phyloP scores from a whole-genome alignment of 2,113 vertebrate genomes.

The Microtus oregoni region DNA sequence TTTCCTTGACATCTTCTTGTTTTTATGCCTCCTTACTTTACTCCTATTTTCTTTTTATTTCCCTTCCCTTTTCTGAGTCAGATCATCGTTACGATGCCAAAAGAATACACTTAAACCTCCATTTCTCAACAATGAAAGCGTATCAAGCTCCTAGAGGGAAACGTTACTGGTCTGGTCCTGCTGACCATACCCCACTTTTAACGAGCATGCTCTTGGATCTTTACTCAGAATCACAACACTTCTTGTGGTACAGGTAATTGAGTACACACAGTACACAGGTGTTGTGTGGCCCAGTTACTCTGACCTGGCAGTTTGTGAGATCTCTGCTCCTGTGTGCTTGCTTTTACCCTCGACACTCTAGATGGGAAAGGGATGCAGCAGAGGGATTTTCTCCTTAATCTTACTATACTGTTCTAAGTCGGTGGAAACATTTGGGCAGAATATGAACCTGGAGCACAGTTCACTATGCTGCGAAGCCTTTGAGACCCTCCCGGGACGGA shows the following conservation, averaged over 20 bases:
- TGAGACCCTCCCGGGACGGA: fast-evolving
- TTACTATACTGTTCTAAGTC: neutral
- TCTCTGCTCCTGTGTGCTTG: neutral
- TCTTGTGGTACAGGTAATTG: neutral
- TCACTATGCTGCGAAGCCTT: neutral
- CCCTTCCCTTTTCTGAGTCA: neutral
- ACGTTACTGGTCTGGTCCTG: neutral
- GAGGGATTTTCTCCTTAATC: neutral
- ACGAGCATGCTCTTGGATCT: neutral
- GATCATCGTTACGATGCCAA: neutral
- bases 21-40: neutral
- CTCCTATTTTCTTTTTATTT: neutral
- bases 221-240: neutral
- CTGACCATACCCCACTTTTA: neutral
- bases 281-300: neutral
- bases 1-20: neutral
- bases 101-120: neutral
- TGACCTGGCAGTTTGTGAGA: neutral
- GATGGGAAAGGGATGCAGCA: too few relatives aligned
- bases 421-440: neutral
- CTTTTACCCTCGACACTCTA: neutral
- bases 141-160: neutral
- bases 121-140: neutral
- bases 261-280: neutral
- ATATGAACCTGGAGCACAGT: neutral